phyloP scores from a whole-genome alignment of 2,113 vertebrate species.

The Eonycteris spelaea region DNA sequence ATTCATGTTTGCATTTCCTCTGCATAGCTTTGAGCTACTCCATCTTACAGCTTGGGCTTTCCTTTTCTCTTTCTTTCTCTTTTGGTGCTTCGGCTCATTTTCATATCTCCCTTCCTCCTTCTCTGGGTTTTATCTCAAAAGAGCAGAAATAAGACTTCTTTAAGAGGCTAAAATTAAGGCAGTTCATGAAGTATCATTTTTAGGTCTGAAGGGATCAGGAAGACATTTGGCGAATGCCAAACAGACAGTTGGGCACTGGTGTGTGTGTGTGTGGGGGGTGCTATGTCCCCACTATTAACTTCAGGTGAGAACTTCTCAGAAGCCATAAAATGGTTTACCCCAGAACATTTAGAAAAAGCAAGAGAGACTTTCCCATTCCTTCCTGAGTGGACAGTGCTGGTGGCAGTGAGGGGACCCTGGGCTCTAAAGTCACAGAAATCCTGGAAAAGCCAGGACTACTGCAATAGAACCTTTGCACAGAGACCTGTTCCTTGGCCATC shows the following conservation, averaged over 20 bases:
- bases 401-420: not conserved
- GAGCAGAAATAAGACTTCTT: not conserved
- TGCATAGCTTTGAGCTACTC: not conserved
- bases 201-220: not conserved
- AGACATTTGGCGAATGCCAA: not conserved
- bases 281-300: not conserved
- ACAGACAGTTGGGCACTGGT: not conserved
- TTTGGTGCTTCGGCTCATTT: not conserved
- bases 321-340: not conserved
- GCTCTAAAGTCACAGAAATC: not conserved
- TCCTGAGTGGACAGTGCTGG: not conserved
- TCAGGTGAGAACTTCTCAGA: not conserved
- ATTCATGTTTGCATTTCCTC: not conserved
- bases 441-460: not conserved
- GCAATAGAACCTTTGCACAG: not conserved
- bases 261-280: too few species aligned
- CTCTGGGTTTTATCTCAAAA: not conserved
- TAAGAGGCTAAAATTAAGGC: not conserved
- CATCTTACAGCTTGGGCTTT: not conserved
- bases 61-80: not conserved
- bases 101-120: not conserved
- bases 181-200: not conserved
- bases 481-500: not conserved
- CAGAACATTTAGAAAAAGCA: not conserved
- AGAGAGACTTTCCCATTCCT: not conserved